phyloP scores from a whole-genome alignment of 2,797 vertebrate genomes.

The Jordanella pulchra region DNA sequence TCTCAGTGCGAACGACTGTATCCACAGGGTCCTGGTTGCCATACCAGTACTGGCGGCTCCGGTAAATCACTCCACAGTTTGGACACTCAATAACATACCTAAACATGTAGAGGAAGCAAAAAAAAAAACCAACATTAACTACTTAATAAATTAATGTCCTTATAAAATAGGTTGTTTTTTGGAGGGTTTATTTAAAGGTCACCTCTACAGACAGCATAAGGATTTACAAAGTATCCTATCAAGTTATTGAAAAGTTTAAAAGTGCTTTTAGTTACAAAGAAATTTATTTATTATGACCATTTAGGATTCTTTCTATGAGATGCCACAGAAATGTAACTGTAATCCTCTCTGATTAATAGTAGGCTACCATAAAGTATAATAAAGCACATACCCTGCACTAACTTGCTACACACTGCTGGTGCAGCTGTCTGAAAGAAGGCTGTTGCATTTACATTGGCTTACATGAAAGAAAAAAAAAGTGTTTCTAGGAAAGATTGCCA shows the following conservation, averaged over 20 bases:
- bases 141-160: conserved; percentile 20
- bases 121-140: conserved; percentile 2
- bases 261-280: neutral
- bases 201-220: neutral
- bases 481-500: no score
- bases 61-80: conserved; percentile 83
- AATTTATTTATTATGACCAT: neutral
- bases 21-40: conserved; percentile 89
- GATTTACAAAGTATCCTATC: neutral
- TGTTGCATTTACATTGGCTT: neutral
- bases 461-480: neutral
- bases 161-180: neutral
- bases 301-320: neutral
- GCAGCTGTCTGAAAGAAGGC: neutral
- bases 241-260: no score
- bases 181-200: neutral
- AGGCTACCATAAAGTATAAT: neutral
- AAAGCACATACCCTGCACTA: no score
- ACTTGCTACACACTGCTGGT: no score
- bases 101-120: neutral
- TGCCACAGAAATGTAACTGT: neutral
- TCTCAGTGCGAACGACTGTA: conserved; percentile 97
- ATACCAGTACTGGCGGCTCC: conserved; percentile 78
- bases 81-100: conserved; percentile 80
- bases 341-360: neutral